Conservation (phyloP, 2,113 vertebrate genomes). For the Mesitornis unicolor region DNA sequence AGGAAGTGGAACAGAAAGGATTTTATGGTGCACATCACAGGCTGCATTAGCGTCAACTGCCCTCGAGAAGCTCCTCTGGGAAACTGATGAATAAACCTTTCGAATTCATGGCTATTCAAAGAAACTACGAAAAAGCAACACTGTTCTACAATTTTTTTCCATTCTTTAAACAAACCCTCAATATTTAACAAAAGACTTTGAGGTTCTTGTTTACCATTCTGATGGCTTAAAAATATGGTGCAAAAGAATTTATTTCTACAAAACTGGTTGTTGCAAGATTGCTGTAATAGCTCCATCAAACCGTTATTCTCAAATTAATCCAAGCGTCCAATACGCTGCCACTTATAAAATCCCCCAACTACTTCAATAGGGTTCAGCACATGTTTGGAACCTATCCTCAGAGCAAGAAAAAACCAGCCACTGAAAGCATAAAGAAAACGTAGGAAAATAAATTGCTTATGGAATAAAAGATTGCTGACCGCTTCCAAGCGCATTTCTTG, state of each 20-base stretch:
- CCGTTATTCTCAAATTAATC: background rate
- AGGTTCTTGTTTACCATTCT: background rate
- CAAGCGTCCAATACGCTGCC: background rate
- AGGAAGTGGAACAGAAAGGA: background rate
- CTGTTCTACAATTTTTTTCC: background rate
- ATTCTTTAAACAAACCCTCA: background rate
- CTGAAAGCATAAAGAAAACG: background rate
- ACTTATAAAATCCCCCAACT: background rate
- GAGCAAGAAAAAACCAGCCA: background rate
- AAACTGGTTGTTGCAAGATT: background rate
- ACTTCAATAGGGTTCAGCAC: background rate
- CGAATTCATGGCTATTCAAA: background rate
- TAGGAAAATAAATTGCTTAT: background rate
- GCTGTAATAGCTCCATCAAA: background rate
- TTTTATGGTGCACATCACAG: background rate
- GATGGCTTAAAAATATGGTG: background rate
- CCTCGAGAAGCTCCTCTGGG: background rate
- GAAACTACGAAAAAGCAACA: background rate
- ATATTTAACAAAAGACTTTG: background rate
- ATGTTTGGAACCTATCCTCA: background rate
- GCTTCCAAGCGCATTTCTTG: background rate
- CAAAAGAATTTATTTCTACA: background rate
- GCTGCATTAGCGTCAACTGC: background rate
- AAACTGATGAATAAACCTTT: background rate
- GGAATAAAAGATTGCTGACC: background rate